Conservation (phyloP, 2,888 invertebrate genomes). For the Tetramorium bicarinatum region DNA sequence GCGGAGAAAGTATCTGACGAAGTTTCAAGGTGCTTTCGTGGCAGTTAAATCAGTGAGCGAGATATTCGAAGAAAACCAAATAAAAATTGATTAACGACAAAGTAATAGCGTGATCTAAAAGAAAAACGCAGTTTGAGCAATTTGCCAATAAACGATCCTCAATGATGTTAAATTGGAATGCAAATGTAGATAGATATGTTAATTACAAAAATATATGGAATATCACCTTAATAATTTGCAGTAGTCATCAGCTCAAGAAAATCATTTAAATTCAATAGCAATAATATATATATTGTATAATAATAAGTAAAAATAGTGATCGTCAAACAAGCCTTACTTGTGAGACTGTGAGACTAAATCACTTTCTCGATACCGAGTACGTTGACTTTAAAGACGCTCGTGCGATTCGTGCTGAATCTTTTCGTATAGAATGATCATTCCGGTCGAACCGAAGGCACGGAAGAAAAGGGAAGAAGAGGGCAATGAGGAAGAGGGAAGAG, state of each 20-base stretch:
- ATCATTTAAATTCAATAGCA: neutral
- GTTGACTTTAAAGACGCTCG: conserved; percentile 22
- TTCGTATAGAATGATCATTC: conserved; percentile 68
- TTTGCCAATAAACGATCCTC: neutral
- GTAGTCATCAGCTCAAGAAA: neutral
- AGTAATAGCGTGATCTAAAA: neutral
- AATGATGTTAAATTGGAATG: neutral
- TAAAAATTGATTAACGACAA: neutral
- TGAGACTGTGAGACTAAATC: neutral
- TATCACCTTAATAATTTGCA: neutral
- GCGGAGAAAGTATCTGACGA: conserved; percentile 71
- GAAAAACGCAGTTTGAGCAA: neutral
- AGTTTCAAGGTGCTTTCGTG: conserved; percentile 59
- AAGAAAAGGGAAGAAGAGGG: conserved; percentile 55
- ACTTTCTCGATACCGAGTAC: conserved; percentile 5
- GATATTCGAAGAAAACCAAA: neutral
- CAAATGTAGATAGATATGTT: neutral
- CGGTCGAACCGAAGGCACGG: conserved; percentile 47
- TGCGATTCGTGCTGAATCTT: conserved; percentile 53
- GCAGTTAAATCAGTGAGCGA: neutral
- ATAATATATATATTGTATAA: neutral
- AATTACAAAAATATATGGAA: neutral
- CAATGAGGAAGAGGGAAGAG: conserved; percentile 54
- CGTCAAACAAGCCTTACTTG: neutral
- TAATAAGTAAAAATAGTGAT: neutral